Conservation (phyloP, 2,113 vertebrate species). For the Deroptyus accipitrinus region DNA sequence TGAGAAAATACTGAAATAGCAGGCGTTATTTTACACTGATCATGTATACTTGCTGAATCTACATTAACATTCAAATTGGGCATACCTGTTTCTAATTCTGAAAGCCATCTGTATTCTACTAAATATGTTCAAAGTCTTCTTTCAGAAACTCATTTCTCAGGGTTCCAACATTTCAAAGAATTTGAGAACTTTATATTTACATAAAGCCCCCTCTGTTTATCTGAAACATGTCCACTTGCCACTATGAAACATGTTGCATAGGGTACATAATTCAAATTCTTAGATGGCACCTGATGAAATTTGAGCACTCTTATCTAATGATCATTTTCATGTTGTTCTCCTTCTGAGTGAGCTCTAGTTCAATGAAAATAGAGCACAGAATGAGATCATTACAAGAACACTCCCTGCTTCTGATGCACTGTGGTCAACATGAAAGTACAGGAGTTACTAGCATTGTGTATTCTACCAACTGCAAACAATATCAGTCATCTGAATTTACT, state of each 20-base stretch:
- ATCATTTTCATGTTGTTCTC: background rate
- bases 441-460: background rate
- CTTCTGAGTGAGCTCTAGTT: background rate
- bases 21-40: background rate
- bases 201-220: background rate
- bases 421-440: background rate
- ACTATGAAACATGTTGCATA: background rate
- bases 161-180: background rate
- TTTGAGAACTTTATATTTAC: background rate
- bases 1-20: constrained; percentile 2
- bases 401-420: background rate
- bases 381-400: background rate
- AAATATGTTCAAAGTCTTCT: background rate
- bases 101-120: background rate
- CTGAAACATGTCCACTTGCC: background rate
- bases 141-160: background rate
- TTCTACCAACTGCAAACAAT: background rate
- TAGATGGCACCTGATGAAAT: background rate
- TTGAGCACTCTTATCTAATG: background rate
- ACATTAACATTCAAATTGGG: constrained; percentile 23
- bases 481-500: background rate
- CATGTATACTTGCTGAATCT: background rate
- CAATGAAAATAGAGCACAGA: background rate
- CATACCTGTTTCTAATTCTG: constrained; percentile 9
- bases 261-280: background rate